These are phyloP conservation scores for Drosophila neonasuta DNA, from an alignment of 2,888 invertebrate genomes.

Conservation along the genomic window DNA sequence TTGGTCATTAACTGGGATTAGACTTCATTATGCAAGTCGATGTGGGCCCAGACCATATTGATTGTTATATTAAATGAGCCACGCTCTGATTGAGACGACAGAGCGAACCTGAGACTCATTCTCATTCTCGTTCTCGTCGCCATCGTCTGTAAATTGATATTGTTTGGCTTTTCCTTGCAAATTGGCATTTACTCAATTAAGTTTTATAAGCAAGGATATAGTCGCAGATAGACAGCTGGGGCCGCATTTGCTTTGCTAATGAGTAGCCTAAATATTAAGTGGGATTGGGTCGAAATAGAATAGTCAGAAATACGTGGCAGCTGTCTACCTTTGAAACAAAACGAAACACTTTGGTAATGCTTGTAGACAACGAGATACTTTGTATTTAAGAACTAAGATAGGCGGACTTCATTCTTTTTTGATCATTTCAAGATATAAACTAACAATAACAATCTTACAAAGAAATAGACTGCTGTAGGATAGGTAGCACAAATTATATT, in stretches of 20 bases:
- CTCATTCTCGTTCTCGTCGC: neutral
- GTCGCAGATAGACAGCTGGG: constrained; percentile 34
- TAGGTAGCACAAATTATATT: too few relatives aligned
- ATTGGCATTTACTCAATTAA: constrained; percentile 69
- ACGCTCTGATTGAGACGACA: constrained; percentile 43
- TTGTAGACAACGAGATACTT: neutral
- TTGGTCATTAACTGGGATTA: constrained; percentile 67
- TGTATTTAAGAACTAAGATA: neutral
- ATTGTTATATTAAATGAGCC: constrained; percentile 70
- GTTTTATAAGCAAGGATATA: constrained; percentile 54
- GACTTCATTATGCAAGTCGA: constrained; percentile 70
- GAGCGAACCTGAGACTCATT: constrained; percentile 1
- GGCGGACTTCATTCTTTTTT: neutral
- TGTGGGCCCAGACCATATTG: constrained; percentile 55
- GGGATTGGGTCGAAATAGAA: constrained; percentile 7
- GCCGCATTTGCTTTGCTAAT: constrained; percentile 36
- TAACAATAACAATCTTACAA: too few relatives aligned
- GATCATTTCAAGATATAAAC: too few relatives aligned
- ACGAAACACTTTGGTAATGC: neutral
- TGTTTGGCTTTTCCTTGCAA: constrained; percentile 59
- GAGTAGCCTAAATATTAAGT: constrained; percentile 27
- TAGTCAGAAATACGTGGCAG: neutral
- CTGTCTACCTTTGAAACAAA: neutral
- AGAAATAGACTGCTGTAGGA: too few relatives aligned
- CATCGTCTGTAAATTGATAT: constrained; percentile 66